Percentiles rank a stretch among this genome's conserved stretches.
phyloP scores from a whole-genome alignment of 2,113 vertebrate species.

The Tinamus guttatus region DNA sequence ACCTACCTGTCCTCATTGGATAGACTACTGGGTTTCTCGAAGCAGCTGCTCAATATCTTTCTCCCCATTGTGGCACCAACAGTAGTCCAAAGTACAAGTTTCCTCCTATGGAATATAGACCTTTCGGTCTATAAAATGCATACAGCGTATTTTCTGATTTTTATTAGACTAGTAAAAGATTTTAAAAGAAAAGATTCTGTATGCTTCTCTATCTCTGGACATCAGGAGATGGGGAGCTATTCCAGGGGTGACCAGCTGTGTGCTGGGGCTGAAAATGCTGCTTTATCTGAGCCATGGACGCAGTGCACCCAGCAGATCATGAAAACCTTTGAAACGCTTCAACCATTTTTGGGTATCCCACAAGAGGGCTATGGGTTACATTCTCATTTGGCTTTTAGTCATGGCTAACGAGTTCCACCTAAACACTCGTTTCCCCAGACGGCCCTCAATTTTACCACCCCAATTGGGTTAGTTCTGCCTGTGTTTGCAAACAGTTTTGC shows the following conservation, averaged over 20 bases:
- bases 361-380: constrained; percentile 46
- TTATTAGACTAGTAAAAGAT: constrained; percentile 71
- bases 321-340: constrained; percentile 46
- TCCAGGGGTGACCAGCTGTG: not conserved
- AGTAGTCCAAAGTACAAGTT: constrained; percentile 48
- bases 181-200: constrained; percentile 64
- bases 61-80: not conserved
- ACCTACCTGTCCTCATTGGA: not conserved
- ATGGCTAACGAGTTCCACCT: constrained; percentile 52
- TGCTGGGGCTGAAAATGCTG: not conserved
- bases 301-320: not conserved
- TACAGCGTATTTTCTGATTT: constrained; percentile 53
- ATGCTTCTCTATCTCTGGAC: constrained; percentile 47
- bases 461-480: not conserved
- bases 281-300: constrained; percentile 40
- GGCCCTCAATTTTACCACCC: not conserved
- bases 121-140: constrained; percentile 66
- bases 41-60: constrained; percentile 28
- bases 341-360: constrained; percentile 61
- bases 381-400: constrained; percentile 45
- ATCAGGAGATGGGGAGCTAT: not conserved
- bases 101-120: constrained; percentile 30
- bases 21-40: constrained; percentile 9
- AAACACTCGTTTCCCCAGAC: constrained; percentile 15
- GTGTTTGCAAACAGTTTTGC: not conserved